phyloP scores from a whole-genome alignment of 1,140 invertebrate species.

The Spodoptera litura region DNA sequence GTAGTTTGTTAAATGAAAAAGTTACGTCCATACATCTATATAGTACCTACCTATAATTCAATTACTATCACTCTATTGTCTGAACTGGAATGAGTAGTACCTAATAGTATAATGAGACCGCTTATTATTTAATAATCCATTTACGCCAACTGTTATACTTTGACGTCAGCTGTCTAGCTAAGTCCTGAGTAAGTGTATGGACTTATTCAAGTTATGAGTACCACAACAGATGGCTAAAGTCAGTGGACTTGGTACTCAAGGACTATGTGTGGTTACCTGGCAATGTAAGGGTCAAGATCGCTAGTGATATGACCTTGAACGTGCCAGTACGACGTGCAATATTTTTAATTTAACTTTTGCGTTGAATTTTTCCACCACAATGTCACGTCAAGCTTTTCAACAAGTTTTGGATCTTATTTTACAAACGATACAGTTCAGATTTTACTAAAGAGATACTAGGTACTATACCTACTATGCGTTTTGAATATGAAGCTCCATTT shows the following conservation, averaged over 20 bases:
- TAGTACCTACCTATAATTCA: too few species aligned
- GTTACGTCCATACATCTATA: too few species aligned
- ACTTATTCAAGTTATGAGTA: neutral
- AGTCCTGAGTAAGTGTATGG: neutral
- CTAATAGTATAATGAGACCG: neutral
- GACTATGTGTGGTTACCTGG: neutral
- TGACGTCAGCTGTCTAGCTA: neutral
- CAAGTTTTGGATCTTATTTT: too few species aligned
- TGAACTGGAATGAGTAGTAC: neutral
- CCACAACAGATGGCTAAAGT: neutral
- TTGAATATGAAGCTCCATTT: too few species aligned
- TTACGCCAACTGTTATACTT: neutral
- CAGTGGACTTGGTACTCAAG: slow-evolving; percentile 1
- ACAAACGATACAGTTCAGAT: too few species aligned
- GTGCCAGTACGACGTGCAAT: neutral
- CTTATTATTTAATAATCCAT: neutral
- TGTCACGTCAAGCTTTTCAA: neutral
- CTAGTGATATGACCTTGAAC: neutral
- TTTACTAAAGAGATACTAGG: too few species aligned
- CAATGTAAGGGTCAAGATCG: neutral
- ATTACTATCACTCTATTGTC: too few species aligned
- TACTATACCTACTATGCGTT: too few species aligned
- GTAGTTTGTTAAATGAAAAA: too few species aligned
- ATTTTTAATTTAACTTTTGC: neutral
- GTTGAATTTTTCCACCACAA: neutral